Conservation (phyloP, 2,888 invertebrate species). For the Actias luna region DNA sequence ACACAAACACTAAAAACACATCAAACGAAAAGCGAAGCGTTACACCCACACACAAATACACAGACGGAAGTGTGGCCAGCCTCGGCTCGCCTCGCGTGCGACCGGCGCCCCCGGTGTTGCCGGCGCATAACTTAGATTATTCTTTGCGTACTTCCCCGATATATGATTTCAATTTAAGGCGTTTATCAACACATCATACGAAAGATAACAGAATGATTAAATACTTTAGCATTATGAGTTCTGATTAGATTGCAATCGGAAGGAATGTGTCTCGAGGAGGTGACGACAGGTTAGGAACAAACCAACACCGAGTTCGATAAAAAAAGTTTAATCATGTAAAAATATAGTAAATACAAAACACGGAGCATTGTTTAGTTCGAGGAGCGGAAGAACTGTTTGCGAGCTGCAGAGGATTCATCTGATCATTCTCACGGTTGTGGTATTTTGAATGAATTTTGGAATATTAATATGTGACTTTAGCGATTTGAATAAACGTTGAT, state of each 20-base stretch:
- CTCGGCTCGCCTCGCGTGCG: not conserved
- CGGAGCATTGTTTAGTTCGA: conserved; percentile 3
- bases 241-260: not conserved
- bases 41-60: conserved; percentile 23
- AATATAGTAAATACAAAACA: conserved; percentile 32
- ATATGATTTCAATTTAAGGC: not conserved
- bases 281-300: conserved; percentile 18
- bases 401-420: not conserved
- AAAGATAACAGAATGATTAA: not conserved
- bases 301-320: conserved; percentile 23
- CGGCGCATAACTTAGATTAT: not conserved
- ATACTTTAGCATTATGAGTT: not conserved
- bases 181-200: not conserved
- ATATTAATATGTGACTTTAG: not conserved
- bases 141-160: not conserved
- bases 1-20: conserved; percentile 16
- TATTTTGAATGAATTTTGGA: too few relatives aligned
- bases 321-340: conserved; percentile 31
- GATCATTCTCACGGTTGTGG: not conserved
- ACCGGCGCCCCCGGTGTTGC: not conserved
- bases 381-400: conserved; percentile 8
- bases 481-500: not conserved
- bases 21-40: conserved; percentile 39
- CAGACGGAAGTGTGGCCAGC: not conserved
- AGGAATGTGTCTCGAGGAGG: not conserved